Conservation (phyloP, 1,140 invertebrate species). For the Drosophila novamexicana region DNA sequence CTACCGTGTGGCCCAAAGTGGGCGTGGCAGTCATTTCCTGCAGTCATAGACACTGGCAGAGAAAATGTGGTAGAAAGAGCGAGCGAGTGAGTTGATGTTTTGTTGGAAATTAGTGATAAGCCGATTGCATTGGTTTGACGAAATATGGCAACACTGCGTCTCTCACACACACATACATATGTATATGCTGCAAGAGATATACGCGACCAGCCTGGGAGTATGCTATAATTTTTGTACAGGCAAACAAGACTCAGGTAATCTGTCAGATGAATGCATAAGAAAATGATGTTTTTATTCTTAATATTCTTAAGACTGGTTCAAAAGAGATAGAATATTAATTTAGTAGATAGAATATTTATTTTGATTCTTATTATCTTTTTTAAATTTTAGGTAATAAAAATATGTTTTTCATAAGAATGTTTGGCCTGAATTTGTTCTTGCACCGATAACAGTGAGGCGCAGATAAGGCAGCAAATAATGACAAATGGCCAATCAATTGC, state of each 20-base stretch:
- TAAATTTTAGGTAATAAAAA: too few species aligned
- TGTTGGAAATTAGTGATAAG: conserved; percentile 39
- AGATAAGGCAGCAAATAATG: conserved; percentile 1
- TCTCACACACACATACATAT: conserved; percentile 6
- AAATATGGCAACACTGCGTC: conserved; percentile 37
- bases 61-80: background rate
- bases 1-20: conserved; percentile 65
- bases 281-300: too few species aligned
- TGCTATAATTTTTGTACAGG: conserved; percentile 53
- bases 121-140: conserved; percentile 25
- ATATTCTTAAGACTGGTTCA: too few species aligned
- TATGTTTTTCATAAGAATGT: too few species aligned
- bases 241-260: too few species aligned
- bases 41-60: conserved; percentile 66
- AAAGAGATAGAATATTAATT: too few species aligned
- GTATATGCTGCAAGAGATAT: conserved; percentile 17
- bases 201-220: conserved; percentile 57
- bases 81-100: conserved; percentile 17
- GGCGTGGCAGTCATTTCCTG: conserved; percentile 79
- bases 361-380: too few species aligned
- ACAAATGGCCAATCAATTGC: conserved; percentile 13
- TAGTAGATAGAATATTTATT: too few species aligned
- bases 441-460: too few species aligned
- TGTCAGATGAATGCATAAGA: too few species aligned
- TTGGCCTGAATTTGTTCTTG: too few species aligned